A percentile compares a stretch with the other conserved stretches of the same genome.
Conservation (phyloP, 2,113 vertebrate species). For the Pangasianodon hypophthalmus region DNA sequence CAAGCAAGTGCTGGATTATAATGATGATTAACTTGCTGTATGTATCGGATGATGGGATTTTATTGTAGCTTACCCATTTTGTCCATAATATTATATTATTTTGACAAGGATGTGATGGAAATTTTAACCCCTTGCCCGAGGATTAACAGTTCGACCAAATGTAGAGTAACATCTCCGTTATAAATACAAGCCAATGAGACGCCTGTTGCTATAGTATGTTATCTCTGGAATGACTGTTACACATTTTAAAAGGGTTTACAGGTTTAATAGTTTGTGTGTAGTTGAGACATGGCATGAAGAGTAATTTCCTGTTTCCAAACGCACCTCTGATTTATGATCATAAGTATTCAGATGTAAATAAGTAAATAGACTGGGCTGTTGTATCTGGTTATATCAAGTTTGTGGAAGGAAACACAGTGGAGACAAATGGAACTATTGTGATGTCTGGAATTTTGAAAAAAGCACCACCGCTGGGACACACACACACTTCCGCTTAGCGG, state of each 20-base stretch:
- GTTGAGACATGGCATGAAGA: neutral
- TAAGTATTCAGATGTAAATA: neutral
- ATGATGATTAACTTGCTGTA: neutral
- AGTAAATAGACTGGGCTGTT: neutral
- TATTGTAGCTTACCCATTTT: neutral
- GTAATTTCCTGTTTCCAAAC: neutral
- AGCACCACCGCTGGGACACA: neutral
- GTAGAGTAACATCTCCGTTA: neutral
- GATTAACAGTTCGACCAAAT: neutral
- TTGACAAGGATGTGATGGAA: neutral
- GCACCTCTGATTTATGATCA: neutral
- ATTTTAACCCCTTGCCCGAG: neutral
- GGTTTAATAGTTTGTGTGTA: neutral
- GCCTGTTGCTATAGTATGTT: neutral
- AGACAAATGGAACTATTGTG: neutral
- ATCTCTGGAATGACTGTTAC: too few species aligned
- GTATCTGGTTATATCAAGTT: neutral
- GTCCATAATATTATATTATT: neutral
- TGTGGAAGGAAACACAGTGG: neutral
- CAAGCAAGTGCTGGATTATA: neutral
- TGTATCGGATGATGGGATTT: neutral
- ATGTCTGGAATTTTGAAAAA: neutral
- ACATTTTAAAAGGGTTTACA: neutral
- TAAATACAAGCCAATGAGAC: neutral
- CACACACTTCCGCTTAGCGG: neutral